phyloP scores from a whole-genome alignment of 2,888 invertebrate genomes.

The Noctuana brunneofusca region DNA sequence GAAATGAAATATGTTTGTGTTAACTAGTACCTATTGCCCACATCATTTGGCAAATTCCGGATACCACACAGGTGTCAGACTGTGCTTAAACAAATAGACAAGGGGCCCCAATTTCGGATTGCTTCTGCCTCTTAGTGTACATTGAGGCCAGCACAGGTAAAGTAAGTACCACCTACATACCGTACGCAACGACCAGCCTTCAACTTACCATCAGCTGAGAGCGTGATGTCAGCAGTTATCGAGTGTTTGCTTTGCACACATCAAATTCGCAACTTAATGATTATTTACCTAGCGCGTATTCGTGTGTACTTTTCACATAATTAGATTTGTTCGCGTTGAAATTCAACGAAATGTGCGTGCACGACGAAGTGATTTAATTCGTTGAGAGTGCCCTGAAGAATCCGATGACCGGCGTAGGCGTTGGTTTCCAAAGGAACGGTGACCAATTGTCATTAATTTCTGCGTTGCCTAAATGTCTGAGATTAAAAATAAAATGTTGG shows the following conservation, averaged over 20 bases:
- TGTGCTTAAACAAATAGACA: conserved; percentile 27
- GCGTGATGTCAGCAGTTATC: conserved; percentile 69
- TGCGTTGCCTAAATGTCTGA: conserved; percentile 32
- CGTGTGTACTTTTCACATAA: conserved; percentile 35
- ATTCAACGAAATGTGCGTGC: conserved; percentile 3
- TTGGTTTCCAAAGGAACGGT: neutral
- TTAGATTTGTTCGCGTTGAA: conserved; percentile 33
- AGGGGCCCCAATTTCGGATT: conserved; percentile 27
- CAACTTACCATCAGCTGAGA: conserved; percentile 74
- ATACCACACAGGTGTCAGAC: conserved; percentile 27
- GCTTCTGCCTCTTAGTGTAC: conserved; percentile 27
- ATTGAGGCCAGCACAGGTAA: conserved; percentile 56
- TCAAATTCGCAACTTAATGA: conserved; percentile 39
- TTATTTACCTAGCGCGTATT: conserved; percentile 35
- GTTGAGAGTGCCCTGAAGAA: neutral
- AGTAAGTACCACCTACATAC: conserved; percentile 28
- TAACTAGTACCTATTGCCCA: neutral
- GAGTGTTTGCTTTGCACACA: conserved; percentile 57
- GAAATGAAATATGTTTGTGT: neutral
- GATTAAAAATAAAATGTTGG: conserved; percentile 32
- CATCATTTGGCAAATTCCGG: conserved; percentile 4
- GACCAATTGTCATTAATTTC: conserved; percentile 37
- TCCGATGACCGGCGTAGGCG: conserved; percentile 1
- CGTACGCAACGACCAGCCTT: conserved; percentile 68
- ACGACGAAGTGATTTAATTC: neutral